Evolutionary conservation across 2,113 vertebrate genomes (phyloP).

Genomic region (Nicator chloris): DNA sequence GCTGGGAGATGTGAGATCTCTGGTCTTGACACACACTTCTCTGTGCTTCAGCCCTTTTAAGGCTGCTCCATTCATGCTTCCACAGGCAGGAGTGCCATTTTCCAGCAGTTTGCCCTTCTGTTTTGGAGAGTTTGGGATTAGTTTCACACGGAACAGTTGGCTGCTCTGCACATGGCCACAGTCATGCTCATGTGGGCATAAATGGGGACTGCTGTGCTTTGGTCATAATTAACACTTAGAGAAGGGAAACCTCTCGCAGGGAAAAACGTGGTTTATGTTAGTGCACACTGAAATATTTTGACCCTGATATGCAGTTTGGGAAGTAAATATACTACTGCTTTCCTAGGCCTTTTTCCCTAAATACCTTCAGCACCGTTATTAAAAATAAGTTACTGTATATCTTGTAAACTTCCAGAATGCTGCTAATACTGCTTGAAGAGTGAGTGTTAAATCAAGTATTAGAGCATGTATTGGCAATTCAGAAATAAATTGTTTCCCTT

Average conservation of each 20-base stretch:
- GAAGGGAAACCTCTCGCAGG: neutral
- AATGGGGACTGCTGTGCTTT: neutral
- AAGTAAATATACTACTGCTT: neutral
- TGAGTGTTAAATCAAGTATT: fast-evolving
- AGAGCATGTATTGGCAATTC: neutral
- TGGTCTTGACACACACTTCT: neutral
- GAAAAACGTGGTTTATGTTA: neutral
- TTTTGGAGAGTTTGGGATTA: neutral
- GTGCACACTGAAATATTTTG: neutral
- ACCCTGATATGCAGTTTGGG: neutral
- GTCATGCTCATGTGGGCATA: neutral
- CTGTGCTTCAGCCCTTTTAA: neutral
- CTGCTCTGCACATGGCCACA: neutral
- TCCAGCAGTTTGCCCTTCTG: neutral
- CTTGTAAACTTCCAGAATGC: neutral
- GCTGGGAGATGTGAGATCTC: neutral
- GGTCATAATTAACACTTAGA: neutral
- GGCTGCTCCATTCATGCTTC: neutral
- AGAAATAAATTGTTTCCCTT: neutral
- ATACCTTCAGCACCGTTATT: neutral
- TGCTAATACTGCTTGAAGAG: neutral
- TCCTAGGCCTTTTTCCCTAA: neutral
- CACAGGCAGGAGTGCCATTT: neutral
- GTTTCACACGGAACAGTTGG: neutral
- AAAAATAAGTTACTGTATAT: neutral